These are phyloP conservation scores for Scophthalmus maximus DNA, from an alignment of 2,113 vertebrate genomes.

Conservation along the genomic window DNA sequence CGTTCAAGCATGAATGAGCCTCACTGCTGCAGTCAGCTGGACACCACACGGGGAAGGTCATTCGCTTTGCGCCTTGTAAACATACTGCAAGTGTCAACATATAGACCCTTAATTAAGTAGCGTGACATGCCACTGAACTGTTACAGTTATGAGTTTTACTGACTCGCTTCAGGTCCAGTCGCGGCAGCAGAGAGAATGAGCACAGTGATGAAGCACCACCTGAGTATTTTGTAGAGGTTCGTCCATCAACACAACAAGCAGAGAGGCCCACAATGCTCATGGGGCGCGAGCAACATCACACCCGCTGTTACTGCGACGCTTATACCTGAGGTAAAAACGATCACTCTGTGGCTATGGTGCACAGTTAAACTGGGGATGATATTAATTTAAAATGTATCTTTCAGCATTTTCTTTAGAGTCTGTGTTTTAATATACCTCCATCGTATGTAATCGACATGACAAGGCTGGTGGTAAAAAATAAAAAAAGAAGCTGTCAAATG, in stretches of 20 bases:
- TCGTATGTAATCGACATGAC: neutral
- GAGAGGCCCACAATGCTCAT: neutral
- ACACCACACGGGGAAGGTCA: conserved; percentile 64
- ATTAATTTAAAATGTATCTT: neutral
- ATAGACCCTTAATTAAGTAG: conserved; percentile 1
- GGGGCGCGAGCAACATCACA: neutral
- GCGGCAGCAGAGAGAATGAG: neutral
- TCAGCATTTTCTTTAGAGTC: neutral
- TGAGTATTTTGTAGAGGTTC: conserved; percentile 5
- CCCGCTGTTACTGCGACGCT: conserved; percentile 39
- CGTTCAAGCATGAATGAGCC: conserved; percentile 43
- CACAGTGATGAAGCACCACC: neutral
- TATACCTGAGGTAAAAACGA: conserved; percentile 1
- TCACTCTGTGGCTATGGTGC: conserved; percentile 41
- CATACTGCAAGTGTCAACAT: neutral
- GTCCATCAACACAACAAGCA: conserved; percentile 8
- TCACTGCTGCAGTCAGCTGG: conserved; percentile 70
- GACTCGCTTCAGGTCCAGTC: neutral
- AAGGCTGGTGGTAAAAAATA: neutral
- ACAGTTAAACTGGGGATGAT: neutral
- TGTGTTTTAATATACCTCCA: neutral
- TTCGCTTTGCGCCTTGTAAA: conserved; percentile 20
- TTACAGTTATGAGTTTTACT: too few relatives aligned
- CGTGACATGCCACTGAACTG: too few relatives aligned
- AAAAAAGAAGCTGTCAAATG: neutral